Conservation (phyloP, 2,797 vertebrate species). For the Megaceryle alcyon region DNA sequence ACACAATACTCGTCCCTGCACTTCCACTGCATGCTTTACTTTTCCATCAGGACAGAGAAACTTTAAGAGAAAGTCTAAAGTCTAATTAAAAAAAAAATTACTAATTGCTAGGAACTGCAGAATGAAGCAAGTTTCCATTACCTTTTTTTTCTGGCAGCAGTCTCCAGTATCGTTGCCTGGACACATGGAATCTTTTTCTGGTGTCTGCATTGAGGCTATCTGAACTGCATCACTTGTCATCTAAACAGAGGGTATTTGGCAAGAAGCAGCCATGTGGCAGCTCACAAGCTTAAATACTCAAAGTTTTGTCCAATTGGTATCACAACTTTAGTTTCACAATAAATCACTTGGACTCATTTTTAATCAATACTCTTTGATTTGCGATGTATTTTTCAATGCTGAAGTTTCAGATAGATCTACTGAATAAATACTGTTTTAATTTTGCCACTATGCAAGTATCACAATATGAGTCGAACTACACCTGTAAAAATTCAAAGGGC, state of each 20-base stretch:
- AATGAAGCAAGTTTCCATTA: slow-evolving; percentile 23
- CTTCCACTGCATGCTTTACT: not conserved
- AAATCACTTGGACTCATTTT: not conserved
- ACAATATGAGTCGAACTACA: not conserved
- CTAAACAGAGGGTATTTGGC: slow-evolving; percentile 31
- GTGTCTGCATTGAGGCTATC: slow-evolving; percentile 39
- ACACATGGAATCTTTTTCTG: slow-evolving; percentile 48
- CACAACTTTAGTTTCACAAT: not conserved
- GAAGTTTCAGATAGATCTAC: not conserved
- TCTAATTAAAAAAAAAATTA: not conserved
- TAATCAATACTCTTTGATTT: not conserved
- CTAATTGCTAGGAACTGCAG: not conserved
- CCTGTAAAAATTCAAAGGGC: slow-evolving; percentile 42
- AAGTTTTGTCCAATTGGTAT: not conserved
- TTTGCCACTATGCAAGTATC: not conserved
- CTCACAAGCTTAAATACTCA: not conserved
- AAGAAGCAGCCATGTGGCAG: slow-evolving; percentile 15
- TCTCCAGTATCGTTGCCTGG: slow-evolving; percentile 25
- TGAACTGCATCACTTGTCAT: slow-evolving; percentile 46
- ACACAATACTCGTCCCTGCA: not conserved
- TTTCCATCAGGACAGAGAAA: not conserved
- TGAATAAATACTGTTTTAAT: not conserved
- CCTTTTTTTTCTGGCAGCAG: slow-evolving; percentile 31
- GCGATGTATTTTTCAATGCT: not conserved
- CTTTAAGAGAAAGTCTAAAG: not conserved